Evolutionary conservation across 2,888 invertebrate species (phyloP).

Genomic region (Eurytoma californica): DNA sequence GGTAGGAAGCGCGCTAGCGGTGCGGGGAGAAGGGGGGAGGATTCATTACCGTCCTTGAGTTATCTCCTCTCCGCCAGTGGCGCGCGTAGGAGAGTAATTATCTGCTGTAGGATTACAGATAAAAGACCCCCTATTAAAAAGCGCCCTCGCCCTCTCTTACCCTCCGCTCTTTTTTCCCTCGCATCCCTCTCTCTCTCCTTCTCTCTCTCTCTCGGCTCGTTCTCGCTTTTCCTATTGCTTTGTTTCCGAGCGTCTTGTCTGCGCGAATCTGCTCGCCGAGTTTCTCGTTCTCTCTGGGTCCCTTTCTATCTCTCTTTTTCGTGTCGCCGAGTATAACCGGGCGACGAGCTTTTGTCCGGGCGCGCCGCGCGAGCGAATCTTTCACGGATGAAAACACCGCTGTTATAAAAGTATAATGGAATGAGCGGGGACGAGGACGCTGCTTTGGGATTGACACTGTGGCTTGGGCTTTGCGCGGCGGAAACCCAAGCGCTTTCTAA

Average conservation of each 20-base stretch:
- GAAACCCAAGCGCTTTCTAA: no score
- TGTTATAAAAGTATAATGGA: constrained; percentile 43
- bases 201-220: constrained; percentile 6
- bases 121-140: constrained; percentile 66
- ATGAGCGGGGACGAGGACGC: constrained; percentile 1
- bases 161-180: constrained; percentile 50
- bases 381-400: constrained; percentile 37
- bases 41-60: constrained; percentile 69
- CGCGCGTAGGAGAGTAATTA: constrained; percentile 69
- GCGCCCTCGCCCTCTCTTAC: constrained; percentile 27
- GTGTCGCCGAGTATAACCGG: not conserved
- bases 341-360: not conserved
- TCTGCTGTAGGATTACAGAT: constrained; percentile 69
- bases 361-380: constrained; percentile 20
- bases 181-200: constrained; percentile 4
- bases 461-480: not conserved
- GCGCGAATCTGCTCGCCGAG: constrained; percentile 19
- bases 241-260: constrained; percentile 36
- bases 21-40: constrained; percentile 58
- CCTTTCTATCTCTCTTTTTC: constrained; percentile 14
- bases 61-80: constrained; percentile 64
- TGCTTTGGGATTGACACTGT: constrained; percentile 29
- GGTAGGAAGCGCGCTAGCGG: not conserved
- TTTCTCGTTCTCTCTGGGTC: constrained; percentile 13
- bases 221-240: constrained; percentile 49